phyloP scores from a whole-genome alignment of 2,113 vertebrate species.

The Thomomys bottae region DNA sequence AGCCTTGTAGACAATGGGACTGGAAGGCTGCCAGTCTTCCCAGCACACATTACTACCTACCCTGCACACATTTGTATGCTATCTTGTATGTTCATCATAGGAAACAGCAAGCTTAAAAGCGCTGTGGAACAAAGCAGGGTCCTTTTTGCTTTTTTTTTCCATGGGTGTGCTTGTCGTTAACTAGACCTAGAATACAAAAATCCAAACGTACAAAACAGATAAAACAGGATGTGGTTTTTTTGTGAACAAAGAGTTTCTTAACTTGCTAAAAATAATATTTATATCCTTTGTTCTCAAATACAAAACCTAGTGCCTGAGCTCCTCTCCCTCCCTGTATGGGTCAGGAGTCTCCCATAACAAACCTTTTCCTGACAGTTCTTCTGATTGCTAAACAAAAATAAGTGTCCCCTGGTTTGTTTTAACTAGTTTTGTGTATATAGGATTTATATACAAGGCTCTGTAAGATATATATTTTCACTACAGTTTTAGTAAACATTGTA shows the following conservation, averaged over 20 bases:
- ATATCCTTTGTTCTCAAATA: slow-evolving; percentile 36
- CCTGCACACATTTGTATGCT: slow-evolving; percentile 17
- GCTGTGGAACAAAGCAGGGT: slow-evolving; percentile 37
- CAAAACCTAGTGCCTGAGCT: slow-evolving; percentile 8
- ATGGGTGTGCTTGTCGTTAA: slow-evolving; percentile 38
- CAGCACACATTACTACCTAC: neutral
- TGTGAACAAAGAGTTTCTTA: slow-evolving; percentile 54
- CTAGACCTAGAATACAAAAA: slow-evolving; percentile 54
- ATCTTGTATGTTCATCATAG: slow-evolving; percentile 32
- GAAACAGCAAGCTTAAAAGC: slow-evolving; percentile 54
- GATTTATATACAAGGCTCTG: neutral
- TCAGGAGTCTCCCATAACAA: neutral
- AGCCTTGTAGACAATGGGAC: neutral
- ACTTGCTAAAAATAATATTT: slow-evolving; percentile 60
- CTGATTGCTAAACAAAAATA: neutral
- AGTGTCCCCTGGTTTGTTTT: neutral
- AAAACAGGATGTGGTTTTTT: slow-evolving; percentile 58
- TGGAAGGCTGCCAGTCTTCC: neutral
- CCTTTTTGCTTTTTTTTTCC: slow-evolving; percentile 59
- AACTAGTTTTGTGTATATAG: neutral
- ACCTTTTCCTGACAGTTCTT: neutral
- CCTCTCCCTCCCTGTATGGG: neutral
- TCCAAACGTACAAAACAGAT: slow-evolving; percentile 53
- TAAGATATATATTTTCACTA: neutral
- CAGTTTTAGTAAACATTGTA: slow-evolving; percentile 8